These are phyloP conservation scores for Zeugodacus cucurbitae DNA, from an alignment of 1,140 invertebrate genomes.

Conservation along the genomic window DNA sequence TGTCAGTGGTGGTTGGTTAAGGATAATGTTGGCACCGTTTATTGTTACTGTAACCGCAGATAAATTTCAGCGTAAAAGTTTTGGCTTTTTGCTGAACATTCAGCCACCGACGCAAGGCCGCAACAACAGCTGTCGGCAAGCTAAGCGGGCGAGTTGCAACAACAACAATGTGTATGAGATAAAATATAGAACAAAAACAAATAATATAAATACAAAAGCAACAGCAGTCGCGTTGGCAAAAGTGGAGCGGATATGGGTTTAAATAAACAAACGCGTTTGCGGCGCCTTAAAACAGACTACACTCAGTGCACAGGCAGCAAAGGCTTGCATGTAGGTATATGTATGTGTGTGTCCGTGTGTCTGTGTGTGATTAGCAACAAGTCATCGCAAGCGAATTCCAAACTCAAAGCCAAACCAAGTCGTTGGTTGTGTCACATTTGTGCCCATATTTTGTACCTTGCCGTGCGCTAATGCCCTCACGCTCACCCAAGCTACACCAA, in stretches of 20 bases:
- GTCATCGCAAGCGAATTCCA: neutral
- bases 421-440: neutral
- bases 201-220: neutral
- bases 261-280: neutral
- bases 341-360: neutral
- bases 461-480: neutral
- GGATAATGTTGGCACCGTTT: neutral
- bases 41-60: neutral
- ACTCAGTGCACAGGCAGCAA: neutral
- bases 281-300: neutral
- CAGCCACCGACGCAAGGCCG: neutral
- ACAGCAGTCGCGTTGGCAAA: neutral
- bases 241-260: neutral
- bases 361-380: neutral
- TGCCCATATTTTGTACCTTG: neutral
- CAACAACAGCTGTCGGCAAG: slow-evolving; percentile 3
- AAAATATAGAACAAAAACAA: neutral
- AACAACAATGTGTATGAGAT: neutral
- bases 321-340: neutral
- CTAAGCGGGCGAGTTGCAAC: neutral
- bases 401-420: neutral
- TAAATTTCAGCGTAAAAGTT: slow-evolving; percentile 15
- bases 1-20: neutral
- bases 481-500: neutral
- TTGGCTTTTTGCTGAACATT: neutral